A percentile compares a stretch with the other conserved stretches of the same genome.
Conservation (phyloP, 1,140 invertebrate genomes). For the Anadara kagoshimensis region DNA sequence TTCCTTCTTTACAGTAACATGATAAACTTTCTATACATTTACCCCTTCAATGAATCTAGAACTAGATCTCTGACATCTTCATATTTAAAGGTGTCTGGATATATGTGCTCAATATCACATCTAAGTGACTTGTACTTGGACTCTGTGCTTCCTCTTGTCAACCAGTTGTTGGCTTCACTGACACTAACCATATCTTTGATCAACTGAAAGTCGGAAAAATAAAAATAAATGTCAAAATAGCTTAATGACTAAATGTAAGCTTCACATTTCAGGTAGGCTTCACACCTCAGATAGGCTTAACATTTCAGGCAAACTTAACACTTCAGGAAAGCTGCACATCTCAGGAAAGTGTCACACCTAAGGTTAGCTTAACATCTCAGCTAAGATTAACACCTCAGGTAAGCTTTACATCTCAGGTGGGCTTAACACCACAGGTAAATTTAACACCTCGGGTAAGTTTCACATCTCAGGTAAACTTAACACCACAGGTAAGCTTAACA, state of each 20-base stretch:
- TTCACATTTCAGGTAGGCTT: background rate
- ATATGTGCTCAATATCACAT: slow-evolving; percentile 51
- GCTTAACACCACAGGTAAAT: background rate
- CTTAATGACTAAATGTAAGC: background rate
- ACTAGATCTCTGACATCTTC: slow-evolving; percentile 2
- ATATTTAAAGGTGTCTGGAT: background rate
- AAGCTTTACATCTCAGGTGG: background rate
- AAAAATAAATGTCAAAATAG: background rate
- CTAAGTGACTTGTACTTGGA: slow-evolving; percentile 66
- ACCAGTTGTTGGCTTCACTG: slow-evolving; percentile 67
- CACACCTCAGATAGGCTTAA: background rate
- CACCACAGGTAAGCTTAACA: background rate
- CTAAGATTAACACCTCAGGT: background rate
- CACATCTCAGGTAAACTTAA: no score
- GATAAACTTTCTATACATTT: background rate
- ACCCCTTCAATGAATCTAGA: background rate
- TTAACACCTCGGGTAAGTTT: background rate
- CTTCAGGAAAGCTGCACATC: background rate
- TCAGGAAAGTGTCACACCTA: no score
- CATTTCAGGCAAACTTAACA: background rate
- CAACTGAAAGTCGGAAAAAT: slow-evolving; percentile 52
- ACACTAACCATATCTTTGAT: slow-evolving; percentile 69
- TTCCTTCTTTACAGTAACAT: no score
- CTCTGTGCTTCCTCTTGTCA: slow-evolving; percentile 45
- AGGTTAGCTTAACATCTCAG: background rate